phyloP scores from a whole-genome alignment of 1,140 invertebrate species.

The Plectrocnemia conspersa region DNA sequence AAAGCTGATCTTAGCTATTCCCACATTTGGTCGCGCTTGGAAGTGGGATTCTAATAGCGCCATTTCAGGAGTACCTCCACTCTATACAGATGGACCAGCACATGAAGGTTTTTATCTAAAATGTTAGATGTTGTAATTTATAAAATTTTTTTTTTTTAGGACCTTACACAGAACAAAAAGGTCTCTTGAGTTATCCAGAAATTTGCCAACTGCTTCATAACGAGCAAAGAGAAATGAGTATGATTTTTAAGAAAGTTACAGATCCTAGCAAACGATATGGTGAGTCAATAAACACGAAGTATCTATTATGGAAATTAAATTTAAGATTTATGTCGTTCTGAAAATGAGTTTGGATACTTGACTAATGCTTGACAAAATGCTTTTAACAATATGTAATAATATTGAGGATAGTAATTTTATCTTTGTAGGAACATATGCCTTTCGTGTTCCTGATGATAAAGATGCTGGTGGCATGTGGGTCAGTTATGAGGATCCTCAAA shows the following conservation, averaged over 20 bases:
- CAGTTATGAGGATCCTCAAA: conserved; percentile 83
- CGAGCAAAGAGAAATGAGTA: conserved; percentile 59
- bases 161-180: conserved; percentile 65
- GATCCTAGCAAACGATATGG: conserved; percentile 74
- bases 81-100: conserved; percentile 60
- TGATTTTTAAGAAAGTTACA: conserved; percentile 62
- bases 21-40: conserved; percentile 79
- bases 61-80: conserved; percentile 69
- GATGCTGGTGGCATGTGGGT: conserved; percentile 79
- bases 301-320: too few species aligned
- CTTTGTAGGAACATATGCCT: conserved; percentile 64
- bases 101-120: conserved; percentile 25
- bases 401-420: too few species aligned
- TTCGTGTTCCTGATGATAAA: conserved; percentile 63
- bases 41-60: conserved; percentile 67
- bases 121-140: not conserved
- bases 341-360: too few species aligned
- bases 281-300: too few species aligned
- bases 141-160: conserved; percentile 38
- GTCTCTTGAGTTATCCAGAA: conserved; percentile 77
- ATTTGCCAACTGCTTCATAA: conserved; percentile 67
- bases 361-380: too few species aligned
- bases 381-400: too few species aligned
- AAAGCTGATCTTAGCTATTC: conserved; percentile 80
- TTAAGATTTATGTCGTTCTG: too few species aligned